These are phyloP conservation scores for Arrhamphus sclerolepis DNA, from an alignment of 2,797 vertebrate species.

Conservation along the genomic window DNA sequence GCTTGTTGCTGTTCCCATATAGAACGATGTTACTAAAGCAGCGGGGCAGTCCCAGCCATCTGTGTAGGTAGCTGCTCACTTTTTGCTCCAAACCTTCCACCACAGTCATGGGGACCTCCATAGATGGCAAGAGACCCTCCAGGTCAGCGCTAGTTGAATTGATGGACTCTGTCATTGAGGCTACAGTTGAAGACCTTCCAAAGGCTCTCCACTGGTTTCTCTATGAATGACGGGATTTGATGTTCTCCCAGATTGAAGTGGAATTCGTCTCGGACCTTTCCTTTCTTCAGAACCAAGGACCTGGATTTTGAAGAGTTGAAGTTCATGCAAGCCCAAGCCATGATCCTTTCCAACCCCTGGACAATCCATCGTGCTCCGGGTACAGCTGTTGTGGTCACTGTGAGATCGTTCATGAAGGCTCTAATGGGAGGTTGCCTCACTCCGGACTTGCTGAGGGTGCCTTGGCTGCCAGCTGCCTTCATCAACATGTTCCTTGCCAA, in stretches of 20 bases:
- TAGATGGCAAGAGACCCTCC: background rate
- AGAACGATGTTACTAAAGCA: too few species aligned
- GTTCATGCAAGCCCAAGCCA: background rate
- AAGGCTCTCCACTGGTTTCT: background rate
- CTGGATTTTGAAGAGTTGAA: background rate
- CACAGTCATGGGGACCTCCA: too few species aligned
- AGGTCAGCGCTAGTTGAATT: background rate
- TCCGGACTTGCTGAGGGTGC: background rate
- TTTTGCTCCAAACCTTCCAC: too few species aligned
- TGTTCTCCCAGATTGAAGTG: background rate
- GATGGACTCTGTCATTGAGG: background rate
- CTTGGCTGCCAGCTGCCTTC: background rate
- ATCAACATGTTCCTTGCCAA: too few species aligned
- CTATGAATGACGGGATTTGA: background rate
- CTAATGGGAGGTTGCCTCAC: background rate
- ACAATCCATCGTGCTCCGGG: background rate
- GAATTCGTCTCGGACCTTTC: background rate
- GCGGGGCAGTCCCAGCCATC: too few species aligned
- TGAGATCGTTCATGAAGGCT: slow-evolving; percentile 2
- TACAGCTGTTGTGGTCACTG: background rate
- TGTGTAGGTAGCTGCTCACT: too few species aligned
- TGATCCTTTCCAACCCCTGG: background rate
- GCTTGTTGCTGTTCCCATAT: too few species aligned
- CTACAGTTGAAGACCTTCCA: background rate
- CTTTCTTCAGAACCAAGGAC: background rate